Conservation (phyloP, 2,888 invertebrate genomes). For the Chrysolina haemoptera region DNA sequence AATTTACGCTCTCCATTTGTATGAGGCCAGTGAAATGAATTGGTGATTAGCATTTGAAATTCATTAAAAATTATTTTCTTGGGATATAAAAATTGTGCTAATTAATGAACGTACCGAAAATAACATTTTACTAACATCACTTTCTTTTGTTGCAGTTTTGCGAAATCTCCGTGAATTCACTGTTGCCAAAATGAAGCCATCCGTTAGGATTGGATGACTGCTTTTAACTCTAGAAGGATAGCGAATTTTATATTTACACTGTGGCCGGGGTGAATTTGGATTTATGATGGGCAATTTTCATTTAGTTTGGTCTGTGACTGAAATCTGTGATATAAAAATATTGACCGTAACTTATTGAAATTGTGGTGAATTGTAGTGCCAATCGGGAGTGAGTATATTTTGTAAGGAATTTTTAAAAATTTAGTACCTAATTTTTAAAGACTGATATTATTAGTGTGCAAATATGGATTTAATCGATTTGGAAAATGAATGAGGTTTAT, state of each 20-base stretch:
- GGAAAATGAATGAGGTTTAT: conserved; percentile 35
- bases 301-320: conserved; percentile 58
- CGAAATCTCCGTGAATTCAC: conserved; percentile 59
- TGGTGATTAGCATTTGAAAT: not conserved
- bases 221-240: conserved; percentile 46
- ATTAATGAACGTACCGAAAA: not conserved
- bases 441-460: conserved; percentile 56
- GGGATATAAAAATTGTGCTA: not conserved
- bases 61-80: too few relatives aligned
- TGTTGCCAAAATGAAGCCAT: conserved; percentile 58
- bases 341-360: conserved; percentile 49
- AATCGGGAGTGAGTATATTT: conserved; percentile 50
- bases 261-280: conserved; percentile 44
- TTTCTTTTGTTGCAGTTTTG: conserved; percentile 47
- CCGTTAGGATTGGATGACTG: conserved; percentile 43
- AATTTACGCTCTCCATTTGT: too few relatives aligned
- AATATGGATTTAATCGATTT: conserved; percentile 45
- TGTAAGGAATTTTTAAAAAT: conserved; percentile 43
- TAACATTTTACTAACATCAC: conserved; percentile 17
- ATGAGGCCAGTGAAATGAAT: too few relatives aligned
- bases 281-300: conserved; percentile 28
- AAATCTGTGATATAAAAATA: conserved; percentile 60
- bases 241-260: conserved; percentile 30
- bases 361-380: conserved; percentile 53
- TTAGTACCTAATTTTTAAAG: conserved; percentile 54